Percentiles rank a stretch among this genome's conserved stretches.
Evolutionary conservation across 2,797 vertebrate genomes (phyloP).

Genomic region (Melanitta fusca): DNA sequence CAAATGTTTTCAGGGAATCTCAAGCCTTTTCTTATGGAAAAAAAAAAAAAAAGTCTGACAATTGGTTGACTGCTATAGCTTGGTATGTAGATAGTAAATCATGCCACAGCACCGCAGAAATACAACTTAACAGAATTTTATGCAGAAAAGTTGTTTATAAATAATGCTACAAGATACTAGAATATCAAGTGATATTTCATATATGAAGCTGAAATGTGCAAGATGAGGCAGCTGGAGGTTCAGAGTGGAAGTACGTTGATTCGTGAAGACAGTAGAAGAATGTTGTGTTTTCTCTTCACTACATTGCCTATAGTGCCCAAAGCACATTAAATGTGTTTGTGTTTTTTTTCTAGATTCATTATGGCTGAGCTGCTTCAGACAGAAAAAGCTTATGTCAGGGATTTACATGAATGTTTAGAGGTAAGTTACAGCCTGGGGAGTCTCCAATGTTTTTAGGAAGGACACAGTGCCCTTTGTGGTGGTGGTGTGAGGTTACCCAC

Average conservation of each 20-base stretch:
- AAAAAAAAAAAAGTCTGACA: neutral
- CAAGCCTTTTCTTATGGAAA: neutral
- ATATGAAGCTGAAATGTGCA: neutral
- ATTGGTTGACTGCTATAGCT: neutral
- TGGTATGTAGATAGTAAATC: neutral
- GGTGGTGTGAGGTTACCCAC: neutral
- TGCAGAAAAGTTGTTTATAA: neutral
- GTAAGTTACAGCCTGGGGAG: conserved; percentile 71
- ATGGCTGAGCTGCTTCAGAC: conserved; percentile 98
- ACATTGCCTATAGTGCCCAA: neutral
- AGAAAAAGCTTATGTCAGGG: conserved; percentile 95
- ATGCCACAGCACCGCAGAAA: neutral
- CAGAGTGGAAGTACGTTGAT: neutral
- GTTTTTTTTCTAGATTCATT: conserved; percentile 86
- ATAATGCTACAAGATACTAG: neutral
- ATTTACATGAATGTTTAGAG: conserved; percentile 96
- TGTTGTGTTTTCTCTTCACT: neutral
- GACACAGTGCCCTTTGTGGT: neutral
- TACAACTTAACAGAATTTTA: neutral
- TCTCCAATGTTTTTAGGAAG: neutral
- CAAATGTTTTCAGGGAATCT: neutral
- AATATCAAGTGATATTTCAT: neutral
- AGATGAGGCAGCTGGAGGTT: neutral
- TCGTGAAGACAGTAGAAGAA: neutral
- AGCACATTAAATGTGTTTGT: neutral